Evolutionary conservation across 2,797 vertebrate genomes (phyloP).

Genomic region (Apodemus agrarius): DNA sequence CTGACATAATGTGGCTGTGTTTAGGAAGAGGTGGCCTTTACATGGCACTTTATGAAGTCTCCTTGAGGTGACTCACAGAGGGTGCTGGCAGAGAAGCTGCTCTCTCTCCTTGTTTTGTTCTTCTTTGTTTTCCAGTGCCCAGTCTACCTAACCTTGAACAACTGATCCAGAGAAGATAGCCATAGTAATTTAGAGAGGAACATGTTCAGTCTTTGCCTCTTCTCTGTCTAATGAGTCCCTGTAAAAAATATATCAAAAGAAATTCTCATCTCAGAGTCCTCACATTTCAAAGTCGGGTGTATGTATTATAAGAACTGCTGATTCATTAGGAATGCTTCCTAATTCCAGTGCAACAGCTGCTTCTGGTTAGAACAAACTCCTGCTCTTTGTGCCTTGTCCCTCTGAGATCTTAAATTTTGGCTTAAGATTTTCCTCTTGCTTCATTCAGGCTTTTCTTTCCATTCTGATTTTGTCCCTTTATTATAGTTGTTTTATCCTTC

Average conservation of each 20-base stretch:
- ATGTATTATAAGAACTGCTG: constrained; percentile 86
- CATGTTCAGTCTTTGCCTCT: constrained; percentile 62
- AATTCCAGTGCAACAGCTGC: constrained; percentile 84
- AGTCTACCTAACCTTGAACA: constrained; percentile 69
- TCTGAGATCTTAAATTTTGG: constrained; percentile 74
- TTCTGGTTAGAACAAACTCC: constrained; percentile 80
- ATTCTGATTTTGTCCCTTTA: background rate
- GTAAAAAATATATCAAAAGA: constrained; percentile 86
- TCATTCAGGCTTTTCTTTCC: constrained; percentile 29
- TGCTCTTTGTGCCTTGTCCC: constrained; percentile 73
- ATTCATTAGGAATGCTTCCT: constrained; percentile 85
- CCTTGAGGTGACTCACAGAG: background rate
- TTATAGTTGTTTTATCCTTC: constrained; percentile 59
- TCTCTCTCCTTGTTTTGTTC: background rate
- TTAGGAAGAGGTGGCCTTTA: background rate
- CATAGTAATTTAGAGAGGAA: constrained; percentile 72
- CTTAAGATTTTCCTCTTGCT: constrained; percentile 58
- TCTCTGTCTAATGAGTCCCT: constrained; percentile 83
- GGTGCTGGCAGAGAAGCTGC: background rate
- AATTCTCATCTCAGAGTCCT: constrained; percentile 84
- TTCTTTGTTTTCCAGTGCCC: constrained; percentile 49
- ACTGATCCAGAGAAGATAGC: constrained; percentile 71
- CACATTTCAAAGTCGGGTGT: constrained; percentile 85
- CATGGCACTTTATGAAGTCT: background rate
- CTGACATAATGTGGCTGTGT: background rate